Evolutionary conservation across 2,888 invertebrate species (phyloP).

Genomic region (Strigamia crassipes): DNA sequence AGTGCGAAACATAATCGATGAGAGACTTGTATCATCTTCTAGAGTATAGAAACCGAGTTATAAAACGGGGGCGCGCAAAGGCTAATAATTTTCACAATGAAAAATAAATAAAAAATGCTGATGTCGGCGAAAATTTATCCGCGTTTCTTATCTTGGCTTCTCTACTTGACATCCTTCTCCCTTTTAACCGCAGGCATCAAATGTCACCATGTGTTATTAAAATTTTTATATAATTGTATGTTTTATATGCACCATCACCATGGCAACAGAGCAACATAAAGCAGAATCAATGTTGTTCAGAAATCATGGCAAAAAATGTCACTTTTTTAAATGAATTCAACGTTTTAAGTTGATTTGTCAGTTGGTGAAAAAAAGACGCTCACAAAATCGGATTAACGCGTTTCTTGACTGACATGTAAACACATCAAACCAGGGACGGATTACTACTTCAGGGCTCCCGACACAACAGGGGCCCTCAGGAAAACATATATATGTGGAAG

Average conservation of each 20-base stretch:
- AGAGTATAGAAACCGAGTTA: neutral
- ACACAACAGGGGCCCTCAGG: too few relatives aligned
- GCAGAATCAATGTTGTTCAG: too few relatives aligned
- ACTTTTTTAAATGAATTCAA: too few relatives aligned
- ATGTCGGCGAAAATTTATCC: slow-evolving; percentile 19
- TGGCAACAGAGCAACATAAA: too few relatives aligned
- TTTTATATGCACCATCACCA: neutral
- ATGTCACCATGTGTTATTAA: slow-evolving; percentile 18
- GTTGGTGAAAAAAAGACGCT: too few relatives aligned
- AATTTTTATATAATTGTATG: slow-evolving; percentile 33
- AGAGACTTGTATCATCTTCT: neutral
- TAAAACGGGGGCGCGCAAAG: neutral
- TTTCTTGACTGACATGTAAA: too few relatives aligned
- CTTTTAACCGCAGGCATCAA: neutral
- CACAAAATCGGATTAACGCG: too few relatives aligned
- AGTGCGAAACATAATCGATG: slow-evolving; percentile 19
- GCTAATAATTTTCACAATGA: neutral
- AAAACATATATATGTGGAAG: too few relatives aligned
- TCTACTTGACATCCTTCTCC: neutral
- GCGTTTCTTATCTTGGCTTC: neutral
- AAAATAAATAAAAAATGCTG: neutral
- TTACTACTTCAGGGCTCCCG: too few relatives aligned
- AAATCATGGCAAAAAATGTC: too few relatives aligned
- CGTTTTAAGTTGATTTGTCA: too few relatives aligned
- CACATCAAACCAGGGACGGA: too few relatives aligned